These are phyloP conservation scores for Parazoanthus atlanticus DNA, from an alignment of 92 coral and sea anemone species.

Conservation along the genomic window DNA sequence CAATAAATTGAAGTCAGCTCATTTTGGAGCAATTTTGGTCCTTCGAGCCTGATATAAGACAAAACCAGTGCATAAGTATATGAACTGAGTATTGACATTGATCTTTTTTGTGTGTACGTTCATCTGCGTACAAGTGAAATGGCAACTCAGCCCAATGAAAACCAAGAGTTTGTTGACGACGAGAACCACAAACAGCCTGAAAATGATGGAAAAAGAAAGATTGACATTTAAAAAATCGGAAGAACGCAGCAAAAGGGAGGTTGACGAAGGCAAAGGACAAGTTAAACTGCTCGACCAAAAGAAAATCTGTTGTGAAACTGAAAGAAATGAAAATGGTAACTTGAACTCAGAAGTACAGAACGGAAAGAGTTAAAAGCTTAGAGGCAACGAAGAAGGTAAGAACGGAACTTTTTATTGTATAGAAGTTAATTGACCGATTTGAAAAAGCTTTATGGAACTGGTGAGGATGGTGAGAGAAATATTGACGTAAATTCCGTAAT, in stretches of 20 bases:
- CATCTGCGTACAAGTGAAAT: slow-evolving; percentile 2
- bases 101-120: background rate
- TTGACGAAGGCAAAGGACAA: slow-evolving; percentile 18
- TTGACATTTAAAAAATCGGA: too few species aligned
- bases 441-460: background rate
- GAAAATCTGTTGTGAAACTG: background rate
- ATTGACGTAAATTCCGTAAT: background rate
- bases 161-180: background rate
- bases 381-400: slow-evolving; percentile 15
- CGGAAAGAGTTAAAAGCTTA: background rate
- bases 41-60: background rate
- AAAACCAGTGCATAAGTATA: background rate
- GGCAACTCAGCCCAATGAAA: background rate
- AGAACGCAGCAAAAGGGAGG: too few species aligned
- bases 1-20: background rate
- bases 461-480: background rate
- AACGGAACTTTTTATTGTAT: background rate
- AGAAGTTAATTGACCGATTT: slow-evolving; percentile 6
- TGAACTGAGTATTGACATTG: background rate
- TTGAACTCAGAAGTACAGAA: background rate
- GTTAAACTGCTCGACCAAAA: slow-evolving; percentile 12
- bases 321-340: too few species aligned
- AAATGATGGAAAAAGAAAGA: too few species aligned
- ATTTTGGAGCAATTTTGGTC: background rate
- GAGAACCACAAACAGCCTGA: background rate